Base-by-base conservation (phyloP, 2,113 vertebrate genomes). In the Pelecanus crispus region DNA sequence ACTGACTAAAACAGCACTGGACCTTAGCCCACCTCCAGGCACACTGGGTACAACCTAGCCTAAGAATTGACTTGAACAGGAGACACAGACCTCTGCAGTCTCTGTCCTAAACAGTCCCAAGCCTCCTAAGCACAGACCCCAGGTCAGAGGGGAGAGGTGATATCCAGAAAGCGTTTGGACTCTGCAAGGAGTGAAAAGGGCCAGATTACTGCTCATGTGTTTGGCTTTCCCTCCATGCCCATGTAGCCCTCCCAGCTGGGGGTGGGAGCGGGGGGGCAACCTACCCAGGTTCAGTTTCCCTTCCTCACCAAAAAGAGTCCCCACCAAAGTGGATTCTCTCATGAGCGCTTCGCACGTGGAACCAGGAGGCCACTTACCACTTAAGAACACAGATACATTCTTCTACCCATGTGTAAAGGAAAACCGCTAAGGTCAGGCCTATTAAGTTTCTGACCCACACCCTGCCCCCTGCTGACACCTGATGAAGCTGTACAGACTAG, bases 181-280 rank as follows among this genome's bases (percentile, higher is more conserved):
- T 58, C 45, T 25, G 19, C 71, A 62, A 34, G 34, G 28, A 68
- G 19, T 25, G 22, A 38, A 59, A 34, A 53, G 12, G 10, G 28
- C 9, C 1, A 1, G 16, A 12, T n/a, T 38, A 52, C 71, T 45
- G 38, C 16, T 66, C 77, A 36, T 0, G 1, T 36, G 42, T 32
- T 58, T 15, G n/a, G 10, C 16, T 34, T 62, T 17, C 34, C 38
- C 25, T 26, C 28, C 7, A 9, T 7, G 6, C 16, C 31, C 52
- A 24, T 6, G 3, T 1, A 47, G 47, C 15, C 44, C 44, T 44
- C 38, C 53, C 45, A 38, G 26, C 45, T 38, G 19, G 5, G 19
- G 61, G 19, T 6, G 19, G 61, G 13, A 61, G 19, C 5, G 19
- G 61, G 13, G 53, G 22, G 18, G 61, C 62, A 38, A 53, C n/a